These are phyloP conservation scores for Onthophagus sagittarius DNA, from an alignment of 2,888 invertebrate genomes.

Conservation along the genomic window DNA sequence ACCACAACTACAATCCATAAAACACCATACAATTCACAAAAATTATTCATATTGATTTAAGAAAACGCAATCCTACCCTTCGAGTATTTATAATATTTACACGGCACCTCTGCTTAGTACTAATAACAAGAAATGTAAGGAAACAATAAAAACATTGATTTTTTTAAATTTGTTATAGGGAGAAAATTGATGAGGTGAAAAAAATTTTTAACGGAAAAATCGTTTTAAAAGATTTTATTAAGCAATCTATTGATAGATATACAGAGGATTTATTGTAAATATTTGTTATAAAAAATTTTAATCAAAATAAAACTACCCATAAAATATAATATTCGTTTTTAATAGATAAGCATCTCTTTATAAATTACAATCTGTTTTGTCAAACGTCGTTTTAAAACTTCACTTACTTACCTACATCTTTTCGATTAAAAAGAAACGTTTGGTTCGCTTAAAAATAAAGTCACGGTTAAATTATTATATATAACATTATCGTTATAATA, in stretches of 20 bases:
- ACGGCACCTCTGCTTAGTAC: no score
- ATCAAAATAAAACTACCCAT: no score
- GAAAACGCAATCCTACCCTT: no score
- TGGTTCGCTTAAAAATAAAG: slow-evolving; percentile 17
- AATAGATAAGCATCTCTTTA: slow-evolving; percentile 16
- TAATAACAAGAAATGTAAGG: no score
- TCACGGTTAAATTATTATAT: slow-evolving; percentile 20
- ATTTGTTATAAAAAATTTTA: no score
- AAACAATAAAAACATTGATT: no score
- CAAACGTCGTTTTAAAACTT: slow-evolving; percentile 6
- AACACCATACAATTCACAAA: no score
- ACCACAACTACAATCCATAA: no score
- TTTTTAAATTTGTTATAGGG: background rate
- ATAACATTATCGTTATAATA: background rate
- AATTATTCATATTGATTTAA: no score
- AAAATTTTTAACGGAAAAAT: background rate
- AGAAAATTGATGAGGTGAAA: background rate
- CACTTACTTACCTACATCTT: background rate
- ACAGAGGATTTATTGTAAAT: background rate
- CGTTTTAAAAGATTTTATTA: background rate
- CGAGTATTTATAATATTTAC: no score
- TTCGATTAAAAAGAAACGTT: background rate
- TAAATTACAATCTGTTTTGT: slow-evolving; percentile 20
- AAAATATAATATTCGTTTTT: background rate
- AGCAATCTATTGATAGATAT: background rate